These are phyloP conservation scores for Andrena cerasifolii DNA, from an alignment of 1,140 invertebrate genomes.

Conservation along the genomic window DNA sequence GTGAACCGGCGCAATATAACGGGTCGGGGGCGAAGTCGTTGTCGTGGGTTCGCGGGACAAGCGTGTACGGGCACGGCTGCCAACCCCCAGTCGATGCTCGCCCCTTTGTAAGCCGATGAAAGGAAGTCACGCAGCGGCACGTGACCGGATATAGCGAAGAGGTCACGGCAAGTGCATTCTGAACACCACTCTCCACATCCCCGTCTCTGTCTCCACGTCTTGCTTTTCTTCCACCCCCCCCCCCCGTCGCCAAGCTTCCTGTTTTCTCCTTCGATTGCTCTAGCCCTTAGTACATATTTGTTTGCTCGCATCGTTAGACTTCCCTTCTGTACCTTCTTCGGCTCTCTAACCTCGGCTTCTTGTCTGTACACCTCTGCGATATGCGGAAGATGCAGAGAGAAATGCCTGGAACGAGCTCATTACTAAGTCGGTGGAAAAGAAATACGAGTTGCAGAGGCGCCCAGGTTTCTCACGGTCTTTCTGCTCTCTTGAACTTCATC, in stretches of 20 bases:
- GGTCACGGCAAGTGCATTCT: constrained; percentile 68
- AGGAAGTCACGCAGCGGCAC: constrained; percentile 66
- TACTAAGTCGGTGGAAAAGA: not conserved
- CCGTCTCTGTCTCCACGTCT: not conserved
- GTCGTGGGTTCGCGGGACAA: constrained; percentile 36
- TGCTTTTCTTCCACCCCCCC: constrained; percentile 22
- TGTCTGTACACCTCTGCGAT: not conserved
- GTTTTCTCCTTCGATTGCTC: not conserved
- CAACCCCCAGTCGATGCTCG: constrained; percentile 21
- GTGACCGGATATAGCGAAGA: constrained; percentile 63
- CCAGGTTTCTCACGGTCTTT: too few relatives aligned
- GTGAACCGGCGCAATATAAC: constrained; percentile 34
- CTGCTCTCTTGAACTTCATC: too few relatives aligned
- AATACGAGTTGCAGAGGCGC: too few relatives aligned
- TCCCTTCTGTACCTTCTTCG: not conserved
- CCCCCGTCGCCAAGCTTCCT: not conserved
- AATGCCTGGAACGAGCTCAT: too few relatives aligned
- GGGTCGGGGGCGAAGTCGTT: constrained; percentile 34
- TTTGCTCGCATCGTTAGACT: too few relatives aligned
- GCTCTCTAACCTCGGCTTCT: not conserved
- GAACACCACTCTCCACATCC: constrained; percentile 60
- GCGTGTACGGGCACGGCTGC: constrained; percentile 32
- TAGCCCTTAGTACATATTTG: not conserved
- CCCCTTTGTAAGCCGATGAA: constrained; percentile 65
- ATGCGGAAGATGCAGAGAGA: too few relatives aligned